Evolutionary conservation across 37 sponge, comb jelly and placozoan genomes (phyloP).

Genomic region (Beroe forskalii): DNA sequence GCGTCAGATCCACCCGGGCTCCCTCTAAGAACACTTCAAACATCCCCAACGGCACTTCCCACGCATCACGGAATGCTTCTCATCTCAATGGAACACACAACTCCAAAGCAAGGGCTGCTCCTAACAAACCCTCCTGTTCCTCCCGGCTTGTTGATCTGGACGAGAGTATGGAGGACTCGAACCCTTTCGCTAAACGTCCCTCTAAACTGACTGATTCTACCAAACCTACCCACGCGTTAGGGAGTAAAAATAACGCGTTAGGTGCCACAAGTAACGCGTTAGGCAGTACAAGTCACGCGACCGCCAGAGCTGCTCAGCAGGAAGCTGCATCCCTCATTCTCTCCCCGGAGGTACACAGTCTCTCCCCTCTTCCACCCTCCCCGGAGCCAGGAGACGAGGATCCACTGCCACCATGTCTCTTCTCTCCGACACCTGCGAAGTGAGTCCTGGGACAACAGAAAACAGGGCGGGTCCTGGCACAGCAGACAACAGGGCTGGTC

Average conservation of each 20-base stretch:
- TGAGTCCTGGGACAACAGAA: neutral
- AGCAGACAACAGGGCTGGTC: neutral
- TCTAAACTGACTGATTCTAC: neutral
- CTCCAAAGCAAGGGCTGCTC: too few relatives aligned
- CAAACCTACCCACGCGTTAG: neutral
- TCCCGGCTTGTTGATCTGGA: too few relatives aligned
- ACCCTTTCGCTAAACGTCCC: neutral
- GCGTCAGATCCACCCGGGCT: neutral
- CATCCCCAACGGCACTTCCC: too few relatives aligned
- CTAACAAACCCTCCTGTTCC: too few relatives aligned
- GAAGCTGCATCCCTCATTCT: neutral
- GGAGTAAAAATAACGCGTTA: neutral
- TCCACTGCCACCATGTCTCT: neutral
- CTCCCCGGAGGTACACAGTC: neutral
- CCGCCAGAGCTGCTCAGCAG: neutral
- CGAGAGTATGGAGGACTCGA: neutral
- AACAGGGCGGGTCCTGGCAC: neutral
- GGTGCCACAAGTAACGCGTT: too few relatives aligned
- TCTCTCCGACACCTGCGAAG: neutral
- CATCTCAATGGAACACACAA: neutral
- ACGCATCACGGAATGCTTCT: too few relatives aligned
- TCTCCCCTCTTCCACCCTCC: conserved; percentile 19
- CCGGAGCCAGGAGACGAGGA: neutral
- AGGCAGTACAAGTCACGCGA: neutral
- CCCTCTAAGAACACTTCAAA: too few relatives aligned